Evolutionary conservation across 1,140 invertebrate genomes (phyloP).

Genomic region (Protaetia brevitarsis): DNA sequence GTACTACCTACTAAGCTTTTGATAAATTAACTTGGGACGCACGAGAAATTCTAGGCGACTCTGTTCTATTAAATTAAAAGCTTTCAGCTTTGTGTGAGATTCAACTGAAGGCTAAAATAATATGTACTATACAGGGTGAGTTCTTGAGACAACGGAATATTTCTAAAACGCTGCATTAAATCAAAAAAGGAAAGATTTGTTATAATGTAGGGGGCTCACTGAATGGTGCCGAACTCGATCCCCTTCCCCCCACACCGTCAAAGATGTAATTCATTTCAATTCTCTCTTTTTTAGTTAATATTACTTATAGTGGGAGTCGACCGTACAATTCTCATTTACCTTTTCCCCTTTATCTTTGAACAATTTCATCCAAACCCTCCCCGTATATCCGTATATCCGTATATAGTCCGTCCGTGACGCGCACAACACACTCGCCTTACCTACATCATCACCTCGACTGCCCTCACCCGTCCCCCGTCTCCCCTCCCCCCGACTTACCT

Average conservation of each 20-base stretch:
- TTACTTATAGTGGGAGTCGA: too few species aligned
- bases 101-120: too few species aligned
- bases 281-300: too few species aligned
- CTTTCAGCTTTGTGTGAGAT: background rate
- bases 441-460: conserved; percentile 17
- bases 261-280: too few species aligned
- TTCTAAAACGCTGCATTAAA: too few species aligned
- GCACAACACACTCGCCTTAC: background rate
- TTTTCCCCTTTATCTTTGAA: conserved; percentile 11
- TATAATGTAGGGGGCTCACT: too few species aligned
- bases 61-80: background rate
- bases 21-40: background rate
- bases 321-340: conserved; percentile 12
- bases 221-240: too few species aligned
- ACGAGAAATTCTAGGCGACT: background rate
- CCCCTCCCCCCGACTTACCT: conserved; percentile 25
- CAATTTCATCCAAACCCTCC: conserved; percentile 11
- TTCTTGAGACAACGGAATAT: too few species aligned
- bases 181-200: too few species aligned
- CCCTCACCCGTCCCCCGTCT: conserved; percentile 17
- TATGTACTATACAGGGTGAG: too few species aligned
- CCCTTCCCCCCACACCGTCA: too few species aligned
- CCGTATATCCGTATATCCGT: background rate
- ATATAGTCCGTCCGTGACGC: background rate
- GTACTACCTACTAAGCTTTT: conserved; percentile 9